Conservation (phyloP, 2,888 invertebrate genomes). For the Notodonta dromedarius region DNA sequence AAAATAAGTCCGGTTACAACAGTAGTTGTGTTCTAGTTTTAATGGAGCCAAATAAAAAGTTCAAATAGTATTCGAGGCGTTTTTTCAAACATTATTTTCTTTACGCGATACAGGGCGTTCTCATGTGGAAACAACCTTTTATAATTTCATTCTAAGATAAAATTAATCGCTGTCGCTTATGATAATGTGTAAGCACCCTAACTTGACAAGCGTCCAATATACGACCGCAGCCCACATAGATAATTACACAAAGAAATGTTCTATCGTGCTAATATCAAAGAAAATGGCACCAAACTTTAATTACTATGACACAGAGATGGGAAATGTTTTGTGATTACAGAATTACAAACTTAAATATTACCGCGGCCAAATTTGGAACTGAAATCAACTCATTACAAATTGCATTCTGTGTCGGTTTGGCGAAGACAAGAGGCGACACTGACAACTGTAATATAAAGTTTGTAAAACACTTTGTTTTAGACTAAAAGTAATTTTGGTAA, state of each 20-base stretch:
- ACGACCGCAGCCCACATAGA: slow-evolving; percentile 29
- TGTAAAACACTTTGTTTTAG: slow-evolving; percentile 17
- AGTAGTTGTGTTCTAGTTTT: no score
- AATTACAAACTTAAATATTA: background rate
- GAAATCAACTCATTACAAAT: background rate
- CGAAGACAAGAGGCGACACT: background rate
- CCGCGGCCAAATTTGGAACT: background rate
- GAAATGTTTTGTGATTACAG: slow-evolving; percentile 29
- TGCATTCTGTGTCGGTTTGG: background rate
- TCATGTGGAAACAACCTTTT: no score
- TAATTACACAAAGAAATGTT: slow-evolving; percentile 67
- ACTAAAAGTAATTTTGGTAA: slow-evolving; percentile 32
- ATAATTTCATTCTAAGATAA: no score
- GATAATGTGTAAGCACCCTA: slow-evolving; percentile 5
- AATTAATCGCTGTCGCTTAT: slow-evolving; percentile 14
- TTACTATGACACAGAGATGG: slow-evolving; percentile 41
- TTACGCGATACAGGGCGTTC: no score
- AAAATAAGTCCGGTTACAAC: no score
- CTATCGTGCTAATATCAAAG: slow-evolving; percentile 56
- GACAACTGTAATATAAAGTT: background rate
- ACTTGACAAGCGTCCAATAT: slow-evolving; percentile 21
- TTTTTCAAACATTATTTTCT: no score
- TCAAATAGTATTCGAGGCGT: no score
- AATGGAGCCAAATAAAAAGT: no score
- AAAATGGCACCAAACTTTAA: slow-evolving; percentile 51